Evolutionary conservation across 2,113 vertebrate genomes (phyloP).

Genomic region (Pao palembangensis): DNA sequence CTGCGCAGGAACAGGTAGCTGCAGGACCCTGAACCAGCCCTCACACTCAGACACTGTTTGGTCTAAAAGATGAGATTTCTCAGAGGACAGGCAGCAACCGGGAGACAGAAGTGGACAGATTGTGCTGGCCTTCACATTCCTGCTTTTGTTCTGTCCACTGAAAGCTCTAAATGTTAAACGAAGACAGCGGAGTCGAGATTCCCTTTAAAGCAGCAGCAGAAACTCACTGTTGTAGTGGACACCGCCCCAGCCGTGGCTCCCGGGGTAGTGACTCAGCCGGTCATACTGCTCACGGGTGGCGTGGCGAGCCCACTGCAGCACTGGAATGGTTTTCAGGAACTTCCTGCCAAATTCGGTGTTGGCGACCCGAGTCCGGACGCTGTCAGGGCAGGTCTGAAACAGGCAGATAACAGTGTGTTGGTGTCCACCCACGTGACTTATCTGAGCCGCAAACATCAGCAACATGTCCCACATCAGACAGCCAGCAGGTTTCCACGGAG

Average conservation of each 20-base stretch:
- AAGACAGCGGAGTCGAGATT: not conserved
- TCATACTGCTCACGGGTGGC: slow-evolving; percentile 50
- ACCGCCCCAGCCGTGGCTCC: slow-evolving; percentile 73
- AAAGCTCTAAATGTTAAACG: too few species aligned
- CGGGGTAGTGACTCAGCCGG: slow-evolving; percentile 64
- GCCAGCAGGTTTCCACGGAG: too few species aligned
- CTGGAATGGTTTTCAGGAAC: slow-evolving; percentile 61
- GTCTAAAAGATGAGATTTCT: too few species aligned
- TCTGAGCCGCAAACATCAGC: too few species aligned
- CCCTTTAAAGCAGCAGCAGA: not conserved
- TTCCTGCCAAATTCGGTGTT: slow-evolving; percentile 17
- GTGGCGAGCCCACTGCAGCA: slow-evolving; percentile 75
- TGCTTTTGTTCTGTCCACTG: too few species aligned
- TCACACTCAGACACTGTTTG: too few species aligned
- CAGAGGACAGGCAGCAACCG: too few species aligned
- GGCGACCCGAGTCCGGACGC: slow-evolving; percentile 45
- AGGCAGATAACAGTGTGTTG: not conserved
- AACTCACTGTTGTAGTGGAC: slow-evolving; percentile 62
- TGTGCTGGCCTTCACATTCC: too few species aligned
- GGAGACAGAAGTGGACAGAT: too few species aligned
- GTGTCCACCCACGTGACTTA: not conserved
- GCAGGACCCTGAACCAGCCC: too few species aligned
- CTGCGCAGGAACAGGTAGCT: too few species aligned
- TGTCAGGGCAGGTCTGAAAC: slow-evolving; percentile 62
- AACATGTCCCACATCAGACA: too few species aligned